Conservation (phyloP, 1,140 invertebrate genomes). For the Yoshiicerus persimilis region DNA sequence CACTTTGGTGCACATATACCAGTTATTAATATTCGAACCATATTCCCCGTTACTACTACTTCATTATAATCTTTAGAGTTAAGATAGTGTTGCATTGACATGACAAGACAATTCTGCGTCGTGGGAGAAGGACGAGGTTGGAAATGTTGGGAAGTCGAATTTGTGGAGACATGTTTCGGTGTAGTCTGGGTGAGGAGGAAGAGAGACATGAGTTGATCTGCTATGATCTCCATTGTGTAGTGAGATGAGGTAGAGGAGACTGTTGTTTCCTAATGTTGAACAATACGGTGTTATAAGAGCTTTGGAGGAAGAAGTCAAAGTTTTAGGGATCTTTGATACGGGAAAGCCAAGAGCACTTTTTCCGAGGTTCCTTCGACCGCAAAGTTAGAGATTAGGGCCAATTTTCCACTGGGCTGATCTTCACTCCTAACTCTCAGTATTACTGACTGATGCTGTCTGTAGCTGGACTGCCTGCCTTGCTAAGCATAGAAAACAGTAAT, state of each 20-base stretch:
- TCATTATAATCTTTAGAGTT: too few species aligned
- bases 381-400: constrained; percentile 46
- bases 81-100: too few species aligned
- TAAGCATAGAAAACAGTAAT: constrained; percentile 41
- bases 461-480: neutral
- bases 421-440: constrained; percentile 34
- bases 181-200: neutral
- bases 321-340: constrained; percentile 12
- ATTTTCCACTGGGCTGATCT: constrained; percentile 46
- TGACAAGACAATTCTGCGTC: too few species aligned
- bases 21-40: too few species aligned
- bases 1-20: too few species aligned
- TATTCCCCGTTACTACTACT: too few species aligned
- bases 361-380: constrained; percentile 38
- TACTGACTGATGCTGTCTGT: constrained; percentile 17
- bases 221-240: neutral
- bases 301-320: neutral
- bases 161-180: neutral
- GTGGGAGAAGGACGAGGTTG: too few species aligned
- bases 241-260: neutral
- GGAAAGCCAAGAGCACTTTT: constrained; percentile 31
- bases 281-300: neutral
- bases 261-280: neutral
- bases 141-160: neutral
- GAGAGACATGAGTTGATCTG: neutral